phyloP scores from a whole-genome alignment of 2,797 vertebrate genomes.

The Esox lucius region DNA sequence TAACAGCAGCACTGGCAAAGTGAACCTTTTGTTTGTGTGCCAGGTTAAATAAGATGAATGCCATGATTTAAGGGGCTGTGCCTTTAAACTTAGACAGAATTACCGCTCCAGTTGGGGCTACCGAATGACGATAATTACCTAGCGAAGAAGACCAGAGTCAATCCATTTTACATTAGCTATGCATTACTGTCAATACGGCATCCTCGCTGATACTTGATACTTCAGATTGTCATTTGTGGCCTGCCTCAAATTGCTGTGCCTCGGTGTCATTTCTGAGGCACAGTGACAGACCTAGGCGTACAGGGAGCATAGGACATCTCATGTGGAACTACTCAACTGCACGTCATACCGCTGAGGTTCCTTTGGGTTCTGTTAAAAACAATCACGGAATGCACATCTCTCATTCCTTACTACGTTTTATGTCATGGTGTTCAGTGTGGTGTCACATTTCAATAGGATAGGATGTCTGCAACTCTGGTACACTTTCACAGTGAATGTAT shows the following conservation, averaged over 20 bases:
- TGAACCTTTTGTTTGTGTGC: slow-evolving; percentile 19
- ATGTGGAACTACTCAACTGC: background rate
- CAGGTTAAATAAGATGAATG: slow-evolving; percentile 32
- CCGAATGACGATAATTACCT: slow-evolving; percentile 19
- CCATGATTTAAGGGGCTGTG: slow-evolving; percentile 10
- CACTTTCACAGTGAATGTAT: no score
- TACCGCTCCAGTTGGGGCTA: slow-evolving; percentile 13
- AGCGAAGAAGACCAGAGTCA: slow-evolving; percentile 16
- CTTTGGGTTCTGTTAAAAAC: background rate
- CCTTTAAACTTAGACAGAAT: slow-evolving; percentile 21
- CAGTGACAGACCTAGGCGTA: background rate
- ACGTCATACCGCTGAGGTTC: background rate
- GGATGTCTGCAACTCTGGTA: no score
- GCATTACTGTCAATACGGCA: background rate
- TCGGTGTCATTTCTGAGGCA: background rate
- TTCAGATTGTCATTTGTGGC: background rate
- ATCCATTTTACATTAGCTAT: slow-evolving; percentile 7
- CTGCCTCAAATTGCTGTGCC: background rate
- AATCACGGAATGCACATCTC: no score
- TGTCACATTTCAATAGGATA: no score
- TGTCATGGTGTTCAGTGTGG: no score
- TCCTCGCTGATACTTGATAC: background rate
- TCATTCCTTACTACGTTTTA: no score
- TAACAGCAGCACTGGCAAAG: slow-evolving; percentile 18
- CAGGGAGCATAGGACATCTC: background rate